Evolutionary conservation across 53 echinoderm and acorn worm species (phyloP).

Genomic region (Apostichopus leukothele): DNA sequence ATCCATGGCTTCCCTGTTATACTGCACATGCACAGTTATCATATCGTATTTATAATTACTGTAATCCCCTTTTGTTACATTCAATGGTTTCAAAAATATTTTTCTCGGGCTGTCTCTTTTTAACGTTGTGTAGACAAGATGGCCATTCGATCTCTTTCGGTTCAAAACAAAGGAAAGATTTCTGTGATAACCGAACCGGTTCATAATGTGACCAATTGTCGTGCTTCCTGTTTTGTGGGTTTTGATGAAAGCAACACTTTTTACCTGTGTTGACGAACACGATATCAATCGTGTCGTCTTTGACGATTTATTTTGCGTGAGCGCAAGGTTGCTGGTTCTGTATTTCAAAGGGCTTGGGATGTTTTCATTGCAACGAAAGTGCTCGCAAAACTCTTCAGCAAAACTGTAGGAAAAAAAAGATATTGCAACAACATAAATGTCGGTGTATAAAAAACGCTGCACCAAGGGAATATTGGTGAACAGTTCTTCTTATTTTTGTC

Average conservation of each 20-base stretch:
- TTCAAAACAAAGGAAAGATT: constrained; percentile 72
- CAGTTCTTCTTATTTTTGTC: too few species aligned
- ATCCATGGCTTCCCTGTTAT: constrained; percentile 66
- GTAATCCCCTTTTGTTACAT: constrained; percentile 33
- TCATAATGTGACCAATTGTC: constrained; percentile 65
- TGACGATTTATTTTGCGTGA: too few species aligned
- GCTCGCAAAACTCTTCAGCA: too few species aligned
- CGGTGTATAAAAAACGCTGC: too few species aligned
- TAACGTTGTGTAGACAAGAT: constrained; percentile 40
- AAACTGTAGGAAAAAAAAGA: too few species aligned
- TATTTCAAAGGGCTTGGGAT: too few species aligned
- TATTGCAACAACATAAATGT: too few species aligned
- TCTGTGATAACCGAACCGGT: constrained; percentile 63
- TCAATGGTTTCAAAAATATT: constrained; percentile 66
- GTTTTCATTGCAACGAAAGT: too few species aligned
- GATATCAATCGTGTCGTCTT: too few species aligned
- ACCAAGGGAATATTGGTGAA: too few species aligned
- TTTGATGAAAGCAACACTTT: constrained; percentile 74
- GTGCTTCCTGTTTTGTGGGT: constrained; percentile 87
- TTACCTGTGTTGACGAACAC: background rate
- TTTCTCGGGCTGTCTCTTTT: constrained; percentile 40
- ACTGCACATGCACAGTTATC: constrained; percentile 70
- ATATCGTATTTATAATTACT: constrained; percentile 64
- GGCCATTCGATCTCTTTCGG: constrained; percentile 57
- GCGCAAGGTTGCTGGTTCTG: too few species aligned